These are phyloP conservation scores for Apodemia zela DNA, from an alignment of 2,888 invertebrate species.

Conservation along the genomic window DNA sequence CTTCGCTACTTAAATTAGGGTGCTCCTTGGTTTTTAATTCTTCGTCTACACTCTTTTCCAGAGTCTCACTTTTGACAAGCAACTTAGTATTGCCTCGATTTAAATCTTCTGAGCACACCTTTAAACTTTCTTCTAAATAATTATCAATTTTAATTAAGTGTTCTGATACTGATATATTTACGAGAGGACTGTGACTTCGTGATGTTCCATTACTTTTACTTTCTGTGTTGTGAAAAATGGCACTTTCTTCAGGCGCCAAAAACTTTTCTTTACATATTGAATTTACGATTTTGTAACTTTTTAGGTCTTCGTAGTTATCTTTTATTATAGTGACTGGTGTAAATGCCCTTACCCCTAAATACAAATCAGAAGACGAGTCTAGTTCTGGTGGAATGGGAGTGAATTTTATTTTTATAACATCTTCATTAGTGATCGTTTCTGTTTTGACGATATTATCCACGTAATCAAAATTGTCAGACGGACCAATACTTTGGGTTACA, in stretches of 20 bases:
- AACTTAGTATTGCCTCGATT: conserved; percentile 17
- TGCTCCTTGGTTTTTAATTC: background rate
- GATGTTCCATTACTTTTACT: conserved; percentile 33
- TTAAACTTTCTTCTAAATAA: conserved; percentile 67
- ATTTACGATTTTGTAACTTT: conserved; percentile 73
- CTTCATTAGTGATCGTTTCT: conserved; percentile 69
- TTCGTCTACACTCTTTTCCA: conserved; percentile 9
- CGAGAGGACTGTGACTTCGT: conserved; percentile 50
- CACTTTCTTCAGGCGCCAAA: conserved; percentile 34
- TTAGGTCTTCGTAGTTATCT: conserved; percentile 64
- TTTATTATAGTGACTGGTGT: conserved; percentile 54
- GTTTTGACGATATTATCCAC: conserved; percentile 67
- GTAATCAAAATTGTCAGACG: conserved; percentile 53
- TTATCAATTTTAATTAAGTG: conserved; percentile 65
- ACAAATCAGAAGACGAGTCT: conserved; percentile 38
- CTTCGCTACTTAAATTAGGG: conserved; percentile 26
- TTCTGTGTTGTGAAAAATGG: background rate
- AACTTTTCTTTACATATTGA: conserved; percentile 56
- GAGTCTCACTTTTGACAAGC: conserved; percentile 18
- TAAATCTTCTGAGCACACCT: conserved; percentile 49
- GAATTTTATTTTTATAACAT: conserved; percentile 68
- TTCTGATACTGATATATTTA: conserved; percentile 59
- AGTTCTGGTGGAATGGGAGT: conserved; percentile 64
- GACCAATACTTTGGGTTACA: conserved; percentile 38
- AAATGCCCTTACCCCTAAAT: conserved; percentile 25